Percentiles rank a stretch among this genome's conserved stretches.
These are phyloP conservation scores for Paracanthobrama guichenoti DNA, from an alignment of 2,113 vertebrate species.

Conservation along the genomic window DNA sequence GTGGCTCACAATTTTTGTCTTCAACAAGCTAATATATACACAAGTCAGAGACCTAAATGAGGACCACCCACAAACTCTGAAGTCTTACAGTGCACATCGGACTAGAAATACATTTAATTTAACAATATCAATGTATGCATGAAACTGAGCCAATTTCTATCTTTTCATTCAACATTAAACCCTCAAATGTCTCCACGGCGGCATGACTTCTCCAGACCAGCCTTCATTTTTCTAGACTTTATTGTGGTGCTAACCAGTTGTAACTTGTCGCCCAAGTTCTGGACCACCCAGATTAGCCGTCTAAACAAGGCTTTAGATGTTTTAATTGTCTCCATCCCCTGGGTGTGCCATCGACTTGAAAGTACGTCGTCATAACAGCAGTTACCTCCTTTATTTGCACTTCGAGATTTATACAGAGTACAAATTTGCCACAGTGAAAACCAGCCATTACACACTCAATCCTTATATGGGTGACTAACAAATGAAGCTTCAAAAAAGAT, in stretches of 20 bases:
- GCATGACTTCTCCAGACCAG: not conserved
- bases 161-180: not conserved
- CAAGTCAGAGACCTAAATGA: conserved; percentile 10
- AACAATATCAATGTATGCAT: not conserved
- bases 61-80: conserved; percentile 62
- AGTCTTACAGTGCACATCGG: not conserved
- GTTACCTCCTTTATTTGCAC: conserved; percentile 16
- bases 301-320: conserved; percentile 63
- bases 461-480: not conserved
- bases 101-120: conserved; percentile 33
- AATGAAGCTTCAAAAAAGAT: too few relatives aligned
- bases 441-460: conserved; percentile 28
- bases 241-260: conserved; percentile 60
- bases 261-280: conserved; percentile 65
- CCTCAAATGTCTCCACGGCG: conserved; percentile 14
- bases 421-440: conserved; percentile 39
- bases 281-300: conserved; percentile 74
- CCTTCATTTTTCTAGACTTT: conserved; percentile 50
- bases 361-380: conserved; percentile 41
- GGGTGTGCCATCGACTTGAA: conserved; percentile 64
- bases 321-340: conserved; percentile 78
- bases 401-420: conserved; percentile 32
- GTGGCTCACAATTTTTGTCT: conserved; percentile 12
- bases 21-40: conserved; percentile 18
- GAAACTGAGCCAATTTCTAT: conserved; percentile 2